Percentiles rank a stretch among this genome's conserved stretches.
These are phyloP conservation scores for Corythaeola cristata DNA, from an alignment of 2,113 vertebrate species.

Conservation along the genomic window DNA sequence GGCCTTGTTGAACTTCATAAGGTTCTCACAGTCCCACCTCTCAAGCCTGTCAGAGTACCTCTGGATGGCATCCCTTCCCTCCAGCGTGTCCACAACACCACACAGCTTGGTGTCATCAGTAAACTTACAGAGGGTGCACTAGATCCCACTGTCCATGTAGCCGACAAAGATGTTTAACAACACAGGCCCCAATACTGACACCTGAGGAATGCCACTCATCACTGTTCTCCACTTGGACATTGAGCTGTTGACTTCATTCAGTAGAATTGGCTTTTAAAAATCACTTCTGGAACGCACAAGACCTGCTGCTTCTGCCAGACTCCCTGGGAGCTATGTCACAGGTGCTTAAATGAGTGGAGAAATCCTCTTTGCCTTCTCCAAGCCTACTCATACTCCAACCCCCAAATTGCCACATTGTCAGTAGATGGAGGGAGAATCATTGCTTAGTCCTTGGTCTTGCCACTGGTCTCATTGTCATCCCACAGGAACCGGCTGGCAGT, in stretches of 20 bases:
- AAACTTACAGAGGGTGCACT: no score
- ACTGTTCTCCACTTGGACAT: no score
- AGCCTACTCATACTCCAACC: not conserved
- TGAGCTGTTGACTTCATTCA: not conserved
- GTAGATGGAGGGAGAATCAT: not conserved
- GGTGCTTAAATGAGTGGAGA: not conserved
- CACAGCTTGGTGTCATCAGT: no score
- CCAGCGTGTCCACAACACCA: no score
- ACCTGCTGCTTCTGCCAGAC: not conserved
- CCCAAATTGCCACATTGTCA: not conserved
- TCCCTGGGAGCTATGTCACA: not conserved
- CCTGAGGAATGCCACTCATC: no score
- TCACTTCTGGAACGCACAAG: not conserved
- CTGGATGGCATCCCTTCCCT: no score
- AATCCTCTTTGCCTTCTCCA: not conserved
- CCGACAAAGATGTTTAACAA: no score
- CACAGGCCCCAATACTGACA: no score
- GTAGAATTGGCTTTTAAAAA: not conserved
- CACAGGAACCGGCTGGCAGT: not conserved
- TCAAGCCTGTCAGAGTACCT: no score
- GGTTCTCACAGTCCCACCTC: no score
- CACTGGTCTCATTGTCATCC: not conserved
- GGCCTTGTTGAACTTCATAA: no score
- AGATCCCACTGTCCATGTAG: no score
- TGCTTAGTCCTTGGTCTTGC: not conserved